Evolutionary conservation across 2,113 vertebrate species (phyloP).

Genomic region (Cololabis saira): DNA sequence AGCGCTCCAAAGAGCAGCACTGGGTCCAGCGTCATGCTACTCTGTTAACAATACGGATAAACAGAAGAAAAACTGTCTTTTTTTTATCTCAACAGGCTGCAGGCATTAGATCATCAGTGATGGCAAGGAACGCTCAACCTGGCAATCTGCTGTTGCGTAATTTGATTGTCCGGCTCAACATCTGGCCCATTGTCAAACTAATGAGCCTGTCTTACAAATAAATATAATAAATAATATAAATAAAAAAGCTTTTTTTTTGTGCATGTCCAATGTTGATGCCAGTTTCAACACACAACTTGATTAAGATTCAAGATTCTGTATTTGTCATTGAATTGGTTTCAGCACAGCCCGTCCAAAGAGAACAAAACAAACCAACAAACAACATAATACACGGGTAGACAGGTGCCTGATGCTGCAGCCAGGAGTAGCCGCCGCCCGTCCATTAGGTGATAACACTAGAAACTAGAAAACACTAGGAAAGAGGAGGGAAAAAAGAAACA

Average conservation of each 20-base stretch:
- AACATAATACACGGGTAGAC: too few relatives aligned
- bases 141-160: not conserved
- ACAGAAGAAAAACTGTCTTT: slow-evolving; percentile 22
- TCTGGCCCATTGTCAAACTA: slow-evolving; percentile 6
- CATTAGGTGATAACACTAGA: too few relatives aligned
- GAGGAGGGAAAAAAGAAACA: too few relatives aligned
- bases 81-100: slow-evolving; percentile 18
- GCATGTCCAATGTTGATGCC: slow-evolving; percentile 5
- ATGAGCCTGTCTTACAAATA: not conserved
- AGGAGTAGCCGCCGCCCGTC: too few relatives aligned
- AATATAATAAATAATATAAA: too few relatives aligned
- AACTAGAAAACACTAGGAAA: too few relatives aligned
- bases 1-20: not conserved
- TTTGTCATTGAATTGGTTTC: too few relatives aligned
- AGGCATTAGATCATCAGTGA: slow-evolving; percentile 38
- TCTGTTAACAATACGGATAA: slow-evolving; percentile 19
- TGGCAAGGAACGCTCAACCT: slow-evolving; percentile 17
- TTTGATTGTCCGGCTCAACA: slow-evolving; percentile 3
- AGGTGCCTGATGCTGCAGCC: too few relatives aligned
- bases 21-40: not conserved
- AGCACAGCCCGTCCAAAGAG: too few relatives aligned
- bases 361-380: too few relatives aligned
- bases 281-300: not conserved
- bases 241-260: slow-evolving; percentile 16
- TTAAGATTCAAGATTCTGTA: too few relatives aligned